These are phyloP conservation scores for Okamejei kenojei DNA, from an alignment of 2,797 vertebrate species.

Conservation along the genomic window DNA sequence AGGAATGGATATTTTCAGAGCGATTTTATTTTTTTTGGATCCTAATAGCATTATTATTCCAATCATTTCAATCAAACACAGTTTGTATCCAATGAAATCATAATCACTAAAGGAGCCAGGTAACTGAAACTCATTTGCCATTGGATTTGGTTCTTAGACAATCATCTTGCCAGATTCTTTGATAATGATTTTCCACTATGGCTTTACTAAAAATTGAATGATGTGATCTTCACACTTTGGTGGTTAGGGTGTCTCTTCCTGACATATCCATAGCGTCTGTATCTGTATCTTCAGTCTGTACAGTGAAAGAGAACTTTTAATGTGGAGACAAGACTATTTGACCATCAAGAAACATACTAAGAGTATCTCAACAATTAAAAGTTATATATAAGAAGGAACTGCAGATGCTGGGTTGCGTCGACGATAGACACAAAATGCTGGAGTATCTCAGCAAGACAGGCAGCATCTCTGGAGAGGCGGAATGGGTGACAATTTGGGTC, in stretches of 20 bases:
- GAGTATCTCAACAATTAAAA: not conserved
- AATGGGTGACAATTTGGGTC: no score
- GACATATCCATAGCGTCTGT: not conserved
- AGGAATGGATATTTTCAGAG: not conserved
- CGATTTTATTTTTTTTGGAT: not conserved
- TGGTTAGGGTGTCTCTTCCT: not conserved
- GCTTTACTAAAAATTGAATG: not conserved
- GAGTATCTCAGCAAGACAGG: no score
- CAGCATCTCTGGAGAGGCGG: no score
- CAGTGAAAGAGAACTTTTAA: no score
- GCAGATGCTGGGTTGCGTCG: no score
- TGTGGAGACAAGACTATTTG: not conserved
- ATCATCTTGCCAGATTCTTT: no score
- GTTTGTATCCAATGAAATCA: no score
- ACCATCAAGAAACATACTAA: not conserved
- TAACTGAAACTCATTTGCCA: not conserved
- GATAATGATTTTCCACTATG: not conserved
- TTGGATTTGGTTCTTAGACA: not conserved
- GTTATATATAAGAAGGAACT: not conserved
- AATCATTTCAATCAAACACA: not conserved
- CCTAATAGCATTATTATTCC: not conserved
- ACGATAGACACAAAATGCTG: no score
- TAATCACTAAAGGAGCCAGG: not conserved
- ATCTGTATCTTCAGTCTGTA: not conserved
- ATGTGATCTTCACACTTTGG: not conserved